phyloP scores from a whole-genome alignment of 2,888 invertebrate genomes.

The Dasysyrphus albostriatus region DNA sequence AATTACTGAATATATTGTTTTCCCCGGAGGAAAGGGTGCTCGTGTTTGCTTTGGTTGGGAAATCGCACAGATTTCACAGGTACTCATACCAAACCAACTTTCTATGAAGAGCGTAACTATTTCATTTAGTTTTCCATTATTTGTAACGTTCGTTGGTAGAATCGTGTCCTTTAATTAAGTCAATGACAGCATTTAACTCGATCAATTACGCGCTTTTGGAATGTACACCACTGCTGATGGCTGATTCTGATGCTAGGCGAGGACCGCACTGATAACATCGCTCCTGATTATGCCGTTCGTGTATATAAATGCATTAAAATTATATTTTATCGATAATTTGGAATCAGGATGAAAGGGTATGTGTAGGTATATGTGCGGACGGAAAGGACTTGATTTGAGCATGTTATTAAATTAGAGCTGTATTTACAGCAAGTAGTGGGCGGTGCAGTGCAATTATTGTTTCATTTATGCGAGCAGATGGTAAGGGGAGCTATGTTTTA shows the following conservation, averaged over 20 bases:
- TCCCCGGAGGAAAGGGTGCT: constrained; percentile 7
- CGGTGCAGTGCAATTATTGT: constrained; percentile 44
- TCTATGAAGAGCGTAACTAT: constrained; percentile 48
- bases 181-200: constrained; percentile 75
- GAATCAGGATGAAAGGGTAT: constrained; percentile 56
- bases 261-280: constrained; percentile 57
- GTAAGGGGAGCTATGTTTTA: not conserved
- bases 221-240: not conserved
- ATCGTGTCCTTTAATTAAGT: constrained; percentile 75
- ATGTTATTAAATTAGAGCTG: constrained; percentile 67
- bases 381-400: constrained; percentile 57
- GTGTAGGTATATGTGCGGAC: not conserved
- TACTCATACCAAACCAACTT: not conserved
- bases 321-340: constrained; percentile 59
- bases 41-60: not conserved
- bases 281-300: constrained; percentile 40
- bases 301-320: constrained; percentile 51
- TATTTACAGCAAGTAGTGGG: constrained; percentile 55
- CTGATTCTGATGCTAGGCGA: not conserved
- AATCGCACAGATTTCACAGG: constrained; percentile 20
- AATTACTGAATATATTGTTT: constrained; percentile 68
- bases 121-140: constrained; percentile 49
- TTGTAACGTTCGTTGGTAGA: constrained; percentile 55
- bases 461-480: constrained; percentile 43
- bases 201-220: constrained; percentile 71